phyloP scores from a whole-genome alignment of 2,797 vertebrate species.

The Nannoperca obscura region DNA sequence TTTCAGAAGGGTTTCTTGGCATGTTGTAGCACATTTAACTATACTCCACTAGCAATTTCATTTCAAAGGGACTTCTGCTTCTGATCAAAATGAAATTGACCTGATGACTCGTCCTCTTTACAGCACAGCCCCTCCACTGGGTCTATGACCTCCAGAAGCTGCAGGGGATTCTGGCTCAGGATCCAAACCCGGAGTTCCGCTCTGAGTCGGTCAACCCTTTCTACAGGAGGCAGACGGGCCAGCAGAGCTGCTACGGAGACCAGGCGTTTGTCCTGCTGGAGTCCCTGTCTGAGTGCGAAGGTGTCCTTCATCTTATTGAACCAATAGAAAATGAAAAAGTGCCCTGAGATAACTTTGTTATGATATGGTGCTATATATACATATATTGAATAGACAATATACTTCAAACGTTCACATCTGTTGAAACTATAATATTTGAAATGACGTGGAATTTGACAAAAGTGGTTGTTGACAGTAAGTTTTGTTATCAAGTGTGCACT shows the following conservation, averaged over 20 bases:
- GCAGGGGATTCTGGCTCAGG: slow-evolving; percentile 70
- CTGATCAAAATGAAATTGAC: background rate
- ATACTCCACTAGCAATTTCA: background rate
- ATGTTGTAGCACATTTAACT: background rate
- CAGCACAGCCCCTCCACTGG: slow-evolving; percentile 87
- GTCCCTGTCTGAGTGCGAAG: slow-evolving; percentile 83
- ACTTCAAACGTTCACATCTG: too few relatives aligned
- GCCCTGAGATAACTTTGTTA: too few relatives aligned
- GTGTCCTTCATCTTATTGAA: slow-evolving; percentile 42
- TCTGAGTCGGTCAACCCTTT: slow-evolving; percentile 84
- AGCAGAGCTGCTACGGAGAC: slow-evolving; percentile 87
- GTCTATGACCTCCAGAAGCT: slow-evolving; percentile 84
- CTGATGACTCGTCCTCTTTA: background rate
- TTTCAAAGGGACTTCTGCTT: background rate
- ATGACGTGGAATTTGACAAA: background rate
- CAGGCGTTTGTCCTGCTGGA: slow-evolving; percentile 84
- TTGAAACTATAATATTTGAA: too few relatives aligned
- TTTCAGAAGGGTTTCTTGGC: background rate
- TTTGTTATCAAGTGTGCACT: background rate
- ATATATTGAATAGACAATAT: too few relatives aligned
- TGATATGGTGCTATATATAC: too few relatives aligned
- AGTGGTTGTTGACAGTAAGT: background rate
- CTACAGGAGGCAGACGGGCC: slow-evolving; percentile 81
- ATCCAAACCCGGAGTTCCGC: slow-evolving; percentile 81
- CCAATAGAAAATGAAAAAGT: background rate